A percentile compares a stretch with the other conserved stretches of the same genome.
These are phyloP conservation scores for Eilema griseolum DNA, from an alignment of 2,888 invertebrate genomes.

Conservation along the genomic window DNA sequence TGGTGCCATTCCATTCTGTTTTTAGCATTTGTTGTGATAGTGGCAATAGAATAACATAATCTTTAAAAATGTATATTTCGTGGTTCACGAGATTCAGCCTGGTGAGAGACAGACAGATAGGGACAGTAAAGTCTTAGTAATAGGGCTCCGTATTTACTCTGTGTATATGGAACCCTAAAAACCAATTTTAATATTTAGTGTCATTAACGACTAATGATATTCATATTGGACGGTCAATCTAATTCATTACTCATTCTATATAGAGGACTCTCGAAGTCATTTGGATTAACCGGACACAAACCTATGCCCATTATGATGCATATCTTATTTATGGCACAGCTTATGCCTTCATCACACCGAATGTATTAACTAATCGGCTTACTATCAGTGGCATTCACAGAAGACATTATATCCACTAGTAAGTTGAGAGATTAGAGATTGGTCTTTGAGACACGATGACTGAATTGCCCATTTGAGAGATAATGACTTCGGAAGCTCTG, in stretches of 20 bases:
- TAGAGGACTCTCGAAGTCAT: neutral
- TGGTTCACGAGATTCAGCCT: too few species aligned
- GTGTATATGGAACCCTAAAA: too few species aligned
- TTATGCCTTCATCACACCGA: neutral
- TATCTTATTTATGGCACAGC: neutral
- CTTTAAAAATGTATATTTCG: too few species aligned
- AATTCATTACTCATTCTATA: neutral
- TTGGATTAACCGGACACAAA: neutral
- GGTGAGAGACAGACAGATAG: too few species aligned
- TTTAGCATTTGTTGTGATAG: too few species aligned
- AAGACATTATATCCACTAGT: neutral
- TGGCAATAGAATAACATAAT: too few species aligned
- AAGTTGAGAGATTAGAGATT: constrained; percentile 1
- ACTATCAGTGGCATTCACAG: neutral
- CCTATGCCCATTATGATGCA: neutral
- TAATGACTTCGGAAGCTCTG: neutral
- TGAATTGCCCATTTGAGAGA: neutral
- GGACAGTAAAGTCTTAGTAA: too few species aligned
- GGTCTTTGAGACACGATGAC: neutral
- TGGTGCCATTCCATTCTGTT: too few species aligned
- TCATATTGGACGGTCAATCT: neutral
- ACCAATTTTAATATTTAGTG: neutral
- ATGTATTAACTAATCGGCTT: constrained; percentile 13
- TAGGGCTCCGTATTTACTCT: too few species aligned
- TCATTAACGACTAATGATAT: neutral